These are phyloP conservation scores for Centruroides vittatus DNA, from an alignment of 1,140 invertebrate genomes.

Conservation along the genomic window DNA sequence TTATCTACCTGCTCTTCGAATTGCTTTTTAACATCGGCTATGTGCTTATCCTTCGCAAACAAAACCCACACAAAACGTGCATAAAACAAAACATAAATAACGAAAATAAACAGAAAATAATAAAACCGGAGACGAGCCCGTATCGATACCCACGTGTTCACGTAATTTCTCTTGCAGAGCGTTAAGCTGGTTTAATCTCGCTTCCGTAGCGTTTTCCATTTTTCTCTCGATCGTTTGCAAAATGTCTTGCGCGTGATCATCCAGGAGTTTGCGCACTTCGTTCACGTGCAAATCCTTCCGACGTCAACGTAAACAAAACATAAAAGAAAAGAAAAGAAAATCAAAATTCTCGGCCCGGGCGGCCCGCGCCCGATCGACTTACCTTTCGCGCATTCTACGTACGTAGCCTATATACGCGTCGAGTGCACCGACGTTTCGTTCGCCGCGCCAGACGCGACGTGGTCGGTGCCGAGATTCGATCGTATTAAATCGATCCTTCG, in stretches of 20 bases:
- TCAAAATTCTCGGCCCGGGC: no score
- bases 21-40: conserved; percentile 78
- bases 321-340: background rate
- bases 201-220: conserved; percentile 60
- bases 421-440: no score
- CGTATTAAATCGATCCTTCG: no score
- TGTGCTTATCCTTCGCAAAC: conserved; percentile 62
- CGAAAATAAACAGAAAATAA: conserved; percentile 22
- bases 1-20: conserved; percentile 67
- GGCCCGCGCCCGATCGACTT: no score
- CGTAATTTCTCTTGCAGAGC: conserved; percentile 74
- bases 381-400: no score
- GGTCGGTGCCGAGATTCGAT: no score
- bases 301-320: background rate
- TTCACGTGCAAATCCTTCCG: conserved; percentile 64
- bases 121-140: background rate
- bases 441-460: no score
- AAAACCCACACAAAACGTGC: conserved; percentile 59
- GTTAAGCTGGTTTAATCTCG: conserved; percentile 72
- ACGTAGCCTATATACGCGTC: no score
- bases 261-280: conserved; percentile 73
- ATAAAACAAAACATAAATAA: conserved; percentile 55
- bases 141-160: conserved; percentile 52
- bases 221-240: conserved; percentile 71
- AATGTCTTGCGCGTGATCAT: conserved; percentile 68